Conservation (phyloP, 2,797 vertebrate genomes). For the Iguana delicatissima region DNA sequence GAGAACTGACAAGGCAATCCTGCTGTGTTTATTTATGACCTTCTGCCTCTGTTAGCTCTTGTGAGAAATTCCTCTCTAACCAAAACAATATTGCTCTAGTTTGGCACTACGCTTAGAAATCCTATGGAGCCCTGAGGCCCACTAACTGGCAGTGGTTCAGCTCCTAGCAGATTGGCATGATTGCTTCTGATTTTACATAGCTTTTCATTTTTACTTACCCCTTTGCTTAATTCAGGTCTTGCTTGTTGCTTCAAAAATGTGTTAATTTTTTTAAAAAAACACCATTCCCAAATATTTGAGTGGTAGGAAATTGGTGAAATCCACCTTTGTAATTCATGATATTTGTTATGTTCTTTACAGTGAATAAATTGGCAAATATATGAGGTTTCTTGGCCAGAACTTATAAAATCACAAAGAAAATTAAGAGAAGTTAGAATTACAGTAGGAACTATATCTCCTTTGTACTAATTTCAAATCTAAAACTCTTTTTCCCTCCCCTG, state of each 20-base stretch:
- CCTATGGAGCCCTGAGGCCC: constrained; percentile 76
- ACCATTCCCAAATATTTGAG: constrained; percentile 35
- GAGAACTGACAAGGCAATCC: constrained; percentile 84
- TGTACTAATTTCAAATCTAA: neutral
- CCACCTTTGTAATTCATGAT: neutral
- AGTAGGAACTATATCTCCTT: neutral
- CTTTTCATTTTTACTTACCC: constrained; percentile 64
- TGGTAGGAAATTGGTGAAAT: constrained; percentile 6
- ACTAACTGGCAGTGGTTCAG: constrained; percentile 77
- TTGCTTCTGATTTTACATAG: constrained; percentile 62
- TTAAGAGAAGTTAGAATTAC: neutral
- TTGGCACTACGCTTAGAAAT: constrained; percentile 80
- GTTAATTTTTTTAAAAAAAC: constrained; percentile 44
- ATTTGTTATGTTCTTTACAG: constrained; percentile 32
- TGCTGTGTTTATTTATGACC: constrained; percentile 89
- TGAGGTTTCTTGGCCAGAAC: constrained; percentile 27
- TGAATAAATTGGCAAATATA: constrained; percentile 18
- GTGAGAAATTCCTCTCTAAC: constrained; percentile 86
- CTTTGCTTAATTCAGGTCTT: constrained; percentile 65
- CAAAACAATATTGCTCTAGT: constrained; percentile 81
- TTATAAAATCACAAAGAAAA: neutral
- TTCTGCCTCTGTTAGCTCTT: constrained; percentile 87
- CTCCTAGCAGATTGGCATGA: constrained; percentile 73
- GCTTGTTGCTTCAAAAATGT: constrained; percentile 55
- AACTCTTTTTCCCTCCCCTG: constrained; percentile 5